Evolutionary conservation across 2,113 vertebrate genomes (phyloP), one percentile per base, ranked within the genome.

Genomic region (Promerops cafer): DNA sequence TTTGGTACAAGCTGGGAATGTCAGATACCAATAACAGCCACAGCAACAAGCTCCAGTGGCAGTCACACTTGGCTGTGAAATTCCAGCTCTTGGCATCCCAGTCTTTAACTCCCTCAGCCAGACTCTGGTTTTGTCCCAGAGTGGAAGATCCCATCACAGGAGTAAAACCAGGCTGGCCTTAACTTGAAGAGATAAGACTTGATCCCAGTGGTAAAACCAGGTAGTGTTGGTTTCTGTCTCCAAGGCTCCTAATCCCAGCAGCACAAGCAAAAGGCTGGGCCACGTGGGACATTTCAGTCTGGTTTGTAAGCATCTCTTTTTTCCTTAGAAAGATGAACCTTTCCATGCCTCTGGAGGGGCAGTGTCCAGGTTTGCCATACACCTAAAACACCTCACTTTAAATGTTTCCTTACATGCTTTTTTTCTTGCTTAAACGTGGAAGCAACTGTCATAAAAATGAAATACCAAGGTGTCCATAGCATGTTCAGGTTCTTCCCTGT

Each of bases 381-480:
- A 50, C 22, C 33, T 66, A 59, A 33, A 75, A 59, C 27, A n/a
- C 14, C 4, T 59, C 24, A 0, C 10, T 64, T 18, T 12, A 49
- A 37, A 35, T 4, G 5, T 35, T 79, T 60, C 68, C 37, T 56
- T n/a, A 40, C 1, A 1, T 6, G 3, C 3, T 7, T 42, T 30
- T 66, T 40, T 39, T 8, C 17, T 57, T 18, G 64, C 14, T 28
- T 61, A 59, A 47, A 72, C 5, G 5, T 13, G 40, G 53, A 59
- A 92, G 12, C 5, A 56, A 26, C 26, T 76, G 47, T 30, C 10
- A n/a, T 64, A 61, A 66, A n/a, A 27, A 31, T 21, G 7, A 39
- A 42, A 31, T 13, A 31, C 35, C 35, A 37, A 66, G 47, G 10
- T 54, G 35, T 6, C n/a, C 24, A 6, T 2, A 37, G 45, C 27